phyloP scores from a whole-genome alignment of 2,797 vertebrate genomes.

The Orientallactaga sibirica region DNA sequence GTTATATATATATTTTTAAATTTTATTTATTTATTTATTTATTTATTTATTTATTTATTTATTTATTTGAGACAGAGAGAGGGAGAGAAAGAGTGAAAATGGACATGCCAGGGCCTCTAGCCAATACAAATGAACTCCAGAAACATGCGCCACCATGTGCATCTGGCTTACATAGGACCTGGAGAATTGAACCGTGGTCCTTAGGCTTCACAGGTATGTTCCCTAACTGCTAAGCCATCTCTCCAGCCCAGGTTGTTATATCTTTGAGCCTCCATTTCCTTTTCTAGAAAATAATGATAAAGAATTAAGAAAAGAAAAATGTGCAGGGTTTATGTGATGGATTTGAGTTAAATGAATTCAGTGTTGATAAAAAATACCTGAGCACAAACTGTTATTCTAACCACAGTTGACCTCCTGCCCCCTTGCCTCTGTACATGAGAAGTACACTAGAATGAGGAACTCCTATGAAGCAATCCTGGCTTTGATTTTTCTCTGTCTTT shows the following conservation, averaged over 20 bases:
- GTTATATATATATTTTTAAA: not conserved
- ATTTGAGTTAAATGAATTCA: not conserved
- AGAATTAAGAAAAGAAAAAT: constrained; percentile 19
- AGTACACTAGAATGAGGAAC: not conserved
- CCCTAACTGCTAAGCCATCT: no score
- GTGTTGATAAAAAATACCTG: constrained; percentile 36
- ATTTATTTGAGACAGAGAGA: no score
- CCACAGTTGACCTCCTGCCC: not conserved
- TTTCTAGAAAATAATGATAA: constrained; percentile 36
- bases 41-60: no score
- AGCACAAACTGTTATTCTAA: constrained; percentile 3
- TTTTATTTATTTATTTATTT: not conserved
- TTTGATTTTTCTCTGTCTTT: constrained; percentile 10
- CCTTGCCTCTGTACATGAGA: not conserved
- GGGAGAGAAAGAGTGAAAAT: no score
- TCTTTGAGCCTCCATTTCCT: not conserved
- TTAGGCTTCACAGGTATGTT: no score
- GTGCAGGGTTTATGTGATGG: not conserved
- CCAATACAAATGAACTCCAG: no score
- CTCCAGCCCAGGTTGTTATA: not conserved
- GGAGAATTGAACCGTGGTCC: no score
- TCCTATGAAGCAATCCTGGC: not conserved
- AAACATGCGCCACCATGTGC: no score
- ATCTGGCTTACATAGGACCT: no score
- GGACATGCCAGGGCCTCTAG: no score